Conservation (phyloP, 2,888 invertebrate genomes). For the Sycophila texana region DNA sequence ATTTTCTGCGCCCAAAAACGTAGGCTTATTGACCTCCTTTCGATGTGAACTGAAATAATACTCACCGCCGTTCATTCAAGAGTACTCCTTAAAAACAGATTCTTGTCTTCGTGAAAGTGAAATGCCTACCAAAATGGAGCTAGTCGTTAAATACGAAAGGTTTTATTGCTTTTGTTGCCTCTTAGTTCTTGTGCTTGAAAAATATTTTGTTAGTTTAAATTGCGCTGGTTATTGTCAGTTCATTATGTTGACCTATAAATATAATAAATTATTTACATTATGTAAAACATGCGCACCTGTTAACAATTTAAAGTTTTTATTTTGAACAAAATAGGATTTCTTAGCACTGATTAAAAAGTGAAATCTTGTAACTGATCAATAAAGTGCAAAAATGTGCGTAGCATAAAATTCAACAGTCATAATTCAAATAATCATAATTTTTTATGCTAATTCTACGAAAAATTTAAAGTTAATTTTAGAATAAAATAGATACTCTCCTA, state of each 20-base stretch:
- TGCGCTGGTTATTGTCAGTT: no score
- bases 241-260: no score
- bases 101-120: conserved; percentile 35
- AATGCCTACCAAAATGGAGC: conserved; percentile 27
- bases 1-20: conserved; percentile 14
- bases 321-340: not conserved
- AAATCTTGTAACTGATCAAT: no score
- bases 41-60: conserved; percentile 34
- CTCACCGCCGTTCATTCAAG: conserved; percentile 19
- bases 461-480: not conserved
- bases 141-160: conserved; percentile 28
- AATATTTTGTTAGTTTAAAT: no score
- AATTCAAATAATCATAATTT: not conserved
- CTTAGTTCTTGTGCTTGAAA: no score
- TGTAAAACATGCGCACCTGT: no score
- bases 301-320: no score
- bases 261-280: no score
- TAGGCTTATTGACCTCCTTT: conserved; percentile 44
- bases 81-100: conserved; percentile 17
- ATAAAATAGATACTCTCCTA: not conserved
- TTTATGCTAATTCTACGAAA: no score
- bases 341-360: not conserved
- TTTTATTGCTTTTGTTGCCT: not conserved
- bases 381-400: not conserved
- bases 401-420: no score